phyloP scores from a whole-genome alignment of 2,797 vertebrate genomes.

The Discoglossus pictus region DNA sequence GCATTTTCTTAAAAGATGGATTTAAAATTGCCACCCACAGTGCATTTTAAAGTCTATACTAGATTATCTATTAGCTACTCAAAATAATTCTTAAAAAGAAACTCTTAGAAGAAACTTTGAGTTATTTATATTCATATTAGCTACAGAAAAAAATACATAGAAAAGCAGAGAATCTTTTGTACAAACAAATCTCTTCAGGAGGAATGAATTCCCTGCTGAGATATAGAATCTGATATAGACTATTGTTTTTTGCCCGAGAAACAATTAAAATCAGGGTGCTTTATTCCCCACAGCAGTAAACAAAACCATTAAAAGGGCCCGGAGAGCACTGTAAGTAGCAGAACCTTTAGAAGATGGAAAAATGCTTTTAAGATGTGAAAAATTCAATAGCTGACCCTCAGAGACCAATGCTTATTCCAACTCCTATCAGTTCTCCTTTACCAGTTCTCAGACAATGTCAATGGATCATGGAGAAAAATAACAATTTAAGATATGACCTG shows the following conservation, averaged over 20 bases:
- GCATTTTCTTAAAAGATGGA: background rate
- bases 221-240: slow-evolving; percentile 8
- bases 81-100: background rate
- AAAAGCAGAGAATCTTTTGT: background rate
- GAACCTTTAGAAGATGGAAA: no score
- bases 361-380: no score
- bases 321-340: no score
- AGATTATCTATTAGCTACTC: background rate
- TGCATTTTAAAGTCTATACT: background rate
- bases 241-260: slow-evolving; percentile 6
- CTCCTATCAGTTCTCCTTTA: no score
- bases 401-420: no score
- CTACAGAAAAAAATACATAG: no score
- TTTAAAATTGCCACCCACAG: slow-evolving; percentile 3
- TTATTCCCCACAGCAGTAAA: background rate
- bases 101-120: background rate
- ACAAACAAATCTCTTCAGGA: background rate
- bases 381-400: no score
- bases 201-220: background rate
- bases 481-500: no score
- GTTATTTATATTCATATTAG: slow-evolving; percentile 9
- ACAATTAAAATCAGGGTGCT: slow-evolving; percentile 6
- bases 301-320: no score
- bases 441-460: no score
- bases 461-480: no score